Conservation (phyloP, 2,113 vertebrate genomes). For the Podiceps cristatus region DNA sequence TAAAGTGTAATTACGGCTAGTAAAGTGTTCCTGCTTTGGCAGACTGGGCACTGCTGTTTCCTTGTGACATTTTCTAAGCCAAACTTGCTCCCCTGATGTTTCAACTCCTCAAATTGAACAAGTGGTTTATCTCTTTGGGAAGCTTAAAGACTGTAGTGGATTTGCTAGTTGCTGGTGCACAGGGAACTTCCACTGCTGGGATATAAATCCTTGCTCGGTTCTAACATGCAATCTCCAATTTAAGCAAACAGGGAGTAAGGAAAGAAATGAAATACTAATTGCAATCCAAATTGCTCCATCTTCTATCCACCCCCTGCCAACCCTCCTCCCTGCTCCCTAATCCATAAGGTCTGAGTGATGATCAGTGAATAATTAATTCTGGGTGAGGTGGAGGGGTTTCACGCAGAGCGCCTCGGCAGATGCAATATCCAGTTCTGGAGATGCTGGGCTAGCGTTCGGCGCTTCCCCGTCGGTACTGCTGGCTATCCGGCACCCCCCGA, state of each 20-base stretch:
- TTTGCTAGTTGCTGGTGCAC: background rate
- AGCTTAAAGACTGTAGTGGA: background rate
- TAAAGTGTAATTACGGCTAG: fast-evolving
- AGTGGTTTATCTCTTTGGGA: background rate
- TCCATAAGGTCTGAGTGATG: slow-evolving; percentile 12
- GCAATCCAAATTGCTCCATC: slow-evolving; percentile 30
- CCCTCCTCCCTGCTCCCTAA: slow-evolving; percentile 20
- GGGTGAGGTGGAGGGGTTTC: background rate
- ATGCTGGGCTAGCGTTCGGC: fast-evolving
- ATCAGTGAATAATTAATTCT: slow-evolving; percentile 14
- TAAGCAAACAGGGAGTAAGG: background rate
- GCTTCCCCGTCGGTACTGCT: fast-evolving
- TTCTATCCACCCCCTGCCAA: slow-evolving; percentile 27
- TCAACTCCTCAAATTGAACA: background rate
- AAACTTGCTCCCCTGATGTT: background rate
- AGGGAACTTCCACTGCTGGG: slow-evolving; percentile 2
- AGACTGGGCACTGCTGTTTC: background rate
- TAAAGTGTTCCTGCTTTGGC: background rate
- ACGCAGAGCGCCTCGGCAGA: background rate
- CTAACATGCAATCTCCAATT: background rate
- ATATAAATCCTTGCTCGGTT: background rate
- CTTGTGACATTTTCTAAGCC: background rate
- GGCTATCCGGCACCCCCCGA: background rate
- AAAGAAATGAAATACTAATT: slow-evolving; percentile 37
- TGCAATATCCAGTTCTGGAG: background rate